phyloP scores from a whole-genome alignment of 2,888 invertebrate species.

The Omphaloscelis lunosa region DNA sequence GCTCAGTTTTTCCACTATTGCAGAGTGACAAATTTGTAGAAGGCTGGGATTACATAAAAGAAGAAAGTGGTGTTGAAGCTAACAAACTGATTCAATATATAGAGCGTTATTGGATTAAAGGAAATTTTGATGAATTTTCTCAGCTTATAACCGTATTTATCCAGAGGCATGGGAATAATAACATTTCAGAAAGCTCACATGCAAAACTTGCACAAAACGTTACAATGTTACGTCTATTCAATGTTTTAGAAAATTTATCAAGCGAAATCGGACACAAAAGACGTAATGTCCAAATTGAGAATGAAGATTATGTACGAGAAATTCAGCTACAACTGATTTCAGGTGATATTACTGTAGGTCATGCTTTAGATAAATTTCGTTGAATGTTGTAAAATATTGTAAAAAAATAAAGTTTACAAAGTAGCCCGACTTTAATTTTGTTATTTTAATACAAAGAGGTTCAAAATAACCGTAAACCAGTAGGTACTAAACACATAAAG shows the following conservation, averaged over 20 bases:
- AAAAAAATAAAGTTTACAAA: too few species aligned
- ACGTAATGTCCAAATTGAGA: background rate
- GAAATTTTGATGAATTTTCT: background rate
- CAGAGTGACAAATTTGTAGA: background rate
- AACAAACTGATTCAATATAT: background rate
- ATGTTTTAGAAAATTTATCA: background rate
- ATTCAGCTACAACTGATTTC: too few species aligned
- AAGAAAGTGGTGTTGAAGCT: background rate
- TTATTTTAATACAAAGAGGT: too few species aligned
- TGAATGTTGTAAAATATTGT: too few species aligned
- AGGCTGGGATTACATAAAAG: background rate
- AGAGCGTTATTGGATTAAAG: background rate
- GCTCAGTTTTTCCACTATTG: constrained; percentile 5
- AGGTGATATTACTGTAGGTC: too few species aligned
- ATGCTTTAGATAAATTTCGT: too few species aligned
- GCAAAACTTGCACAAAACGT: background rate
- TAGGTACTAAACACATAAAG: too few species aligned
- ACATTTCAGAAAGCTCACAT: constrained; percentile 1
- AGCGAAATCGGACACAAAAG: background rate
- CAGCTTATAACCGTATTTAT: background rate
- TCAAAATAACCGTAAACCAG: too few species aligned
- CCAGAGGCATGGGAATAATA: background rate
- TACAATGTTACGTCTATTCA: background rate
- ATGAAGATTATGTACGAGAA: too few species aligned
- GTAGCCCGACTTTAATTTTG: too few species aligned